phyloP scores from a whole-genome alignment of 2,797 vertebrate species.

The Dipus sagitta region DNA sequence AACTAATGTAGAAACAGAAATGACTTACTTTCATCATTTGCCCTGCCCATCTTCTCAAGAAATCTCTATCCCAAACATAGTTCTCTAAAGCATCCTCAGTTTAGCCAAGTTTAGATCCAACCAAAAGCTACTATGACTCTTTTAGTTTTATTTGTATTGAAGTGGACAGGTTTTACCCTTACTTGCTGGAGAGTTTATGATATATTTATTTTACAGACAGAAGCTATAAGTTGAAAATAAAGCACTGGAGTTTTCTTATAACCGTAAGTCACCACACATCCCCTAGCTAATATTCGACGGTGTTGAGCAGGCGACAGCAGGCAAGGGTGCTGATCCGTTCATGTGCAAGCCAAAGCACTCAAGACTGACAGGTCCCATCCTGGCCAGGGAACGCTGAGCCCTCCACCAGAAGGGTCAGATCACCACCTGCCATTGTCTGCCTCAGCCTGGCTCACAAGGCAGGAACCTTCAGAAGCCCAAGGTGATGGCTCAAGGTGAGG shows the following conservation, averaged over 20 bases:
- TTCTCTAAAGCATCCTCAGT: neutral
- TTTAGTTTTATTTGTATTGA: constrained; percentile 16
- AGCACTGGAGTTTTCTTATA: neutral
- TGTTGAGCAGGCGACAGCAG: neutral
- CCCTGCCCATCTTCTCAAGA: neutral
- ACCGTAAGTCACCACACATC: neutral
- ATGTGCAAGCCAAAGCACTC: neutral
- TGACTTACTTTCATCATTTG: neutral
- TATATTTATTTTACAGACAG: neutral
- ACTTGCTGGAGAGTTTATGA: neutral
- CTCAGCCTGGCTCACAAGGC: neutral
- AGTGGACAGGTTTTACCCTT: neutral
- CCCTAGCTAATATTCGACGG: neutral
- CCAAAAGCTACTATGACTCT: neutral
- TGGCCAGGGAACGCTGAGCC: no score
- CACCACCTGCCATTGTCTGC: rapidly evolving
- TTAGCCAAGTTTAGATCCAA: neutral
- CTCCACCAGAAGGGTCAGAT: neutral
- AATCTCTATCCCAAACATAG: neutral
- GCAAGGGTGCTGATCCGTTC: neutral
- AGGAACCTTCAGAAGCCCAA: neutral
- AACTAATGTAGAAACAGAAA: constrained; percentile 5
- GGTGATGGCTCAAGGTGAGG: neutral
- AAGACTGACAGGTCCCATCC: neutral
- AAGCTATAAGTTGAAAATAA: constrained; percentile 31